A percentile compares a stretch with the other conserved stretches of the same genome.
Conservation (phyloP, 2,888 invertebrate species). For the Subacronicta megacephala region DNA sequence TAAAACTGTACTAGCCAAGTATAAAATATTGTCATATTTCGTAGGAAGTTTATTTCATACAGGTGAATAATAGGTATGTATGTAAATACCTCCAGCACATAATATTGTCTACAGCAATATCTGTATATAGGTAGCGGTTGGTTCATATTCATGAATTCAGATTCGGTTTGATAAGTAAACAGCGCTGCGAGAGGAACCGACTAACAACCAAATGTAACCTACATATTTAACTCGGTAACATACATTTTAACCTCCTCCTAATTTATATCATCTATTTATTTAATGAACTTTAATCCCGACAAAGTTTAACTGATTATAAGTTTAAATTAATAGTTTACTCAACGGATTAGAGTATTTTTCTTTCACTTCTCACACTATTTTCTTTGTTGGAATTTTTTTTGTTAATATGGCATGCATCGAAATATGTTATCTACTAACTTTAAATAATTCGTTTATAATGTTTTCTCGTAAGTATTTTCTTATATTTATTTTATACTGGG, state of each 20-base stretch:
- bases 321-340: too few species aligned
- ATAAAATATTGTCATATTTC: too few species aligned
- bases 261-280: constrained; percentile 12
- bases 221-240: constrained; percentile 37
- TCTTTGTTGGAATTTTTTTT: too few species aligned
- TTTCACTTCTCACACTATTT: too few species aligned
- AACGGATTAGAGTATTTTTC: too few species aligned
- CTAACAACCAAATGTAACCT: constrained; percentile 44
- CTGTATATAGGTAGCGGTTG: constrained; percentile 30
- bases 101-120: constrained; percentile 35
- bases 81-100: constrained; percentile 12
- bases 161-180: constrained; percentile 73
- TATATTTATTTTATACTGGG: too few species aligned
- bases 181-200: constrained; percentile 48
- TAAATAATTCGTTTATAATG: too few species aligned
- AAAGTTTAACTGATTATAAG: too few species aligned
- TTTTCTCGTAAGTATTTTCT: too few species aligned
- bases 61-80: constrained; percentile 3
- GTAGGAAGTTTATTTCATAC: neutral
- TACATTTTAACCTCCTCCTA: constrained; percentile 13
- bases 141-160: constrained; percentile 77
- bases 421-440: too few species aligned
- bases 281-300: neutral
- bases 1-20: too few species aligned
- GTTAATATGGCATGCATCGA: too few species aligned